Percentiles rank a stretch among this genome's conserved stretches.
Evolutionary conservation across 2,797 vertebrate species (phyloP).

Genomic region (Margarornis squamiger): DNA sequence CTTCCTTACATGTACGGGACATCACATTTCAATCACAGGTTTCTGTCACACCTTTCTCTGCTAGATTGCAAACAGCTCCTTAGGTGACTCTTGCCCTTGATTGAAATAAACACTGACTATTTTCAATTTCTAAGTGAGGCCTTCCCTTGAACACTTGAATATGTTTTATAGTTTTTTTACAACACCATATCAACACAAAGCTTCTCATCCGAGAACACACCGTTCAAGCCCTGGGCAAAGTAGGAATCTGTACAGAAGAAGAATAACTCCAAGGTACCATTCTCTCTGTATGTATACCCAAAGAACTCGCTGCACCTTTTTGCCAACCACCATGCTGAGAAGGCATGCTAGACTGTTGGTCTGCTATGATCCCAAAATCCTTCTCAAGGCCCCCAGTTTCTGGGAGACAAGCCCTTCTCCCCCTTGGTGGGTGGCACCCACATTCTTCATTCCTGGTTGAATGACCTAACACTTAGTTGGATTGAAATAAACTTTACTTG

Average conservation of each 20-base stretch:
- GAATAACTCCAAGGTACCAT: neutral
- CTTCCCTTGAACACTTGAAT: neutral
- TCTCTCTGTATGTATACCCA: neutral
- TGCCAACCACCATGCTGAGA: neutral
- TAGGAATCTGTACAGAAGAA: neutral
- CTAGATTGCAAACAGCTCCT: neutral
- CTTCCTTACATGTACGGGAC: neutral
- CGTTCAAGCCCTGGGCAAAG: neutral
- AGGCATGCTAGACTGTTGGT: neutral
- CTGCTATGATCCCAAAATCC: neutral
- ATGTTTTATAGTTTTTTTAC: neutral
- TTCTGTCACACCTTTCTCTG: neutral
- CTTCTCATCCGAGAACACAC: neutral
- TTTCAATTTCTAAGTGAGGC: neutral
- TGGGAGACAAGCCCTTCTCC: neutral
- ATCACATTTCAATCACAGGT: neutral
- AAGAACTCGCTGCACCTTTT: neutral
- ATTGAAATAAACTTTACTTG: neutral
- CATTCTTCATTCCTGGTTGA: neutral
- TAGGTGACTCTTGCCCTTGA: neutral
- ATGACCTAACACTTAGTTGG: neutral
- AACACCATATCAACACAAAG: neutral
- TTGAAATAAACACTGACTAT: neutral
- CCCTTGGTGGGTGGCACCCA: neutral
- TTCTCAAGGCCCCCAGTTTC: neutral